Base-by-base conservation (phyloP, 2,113 vertebrate species). In the Etheostoma spectabile region DNA sequence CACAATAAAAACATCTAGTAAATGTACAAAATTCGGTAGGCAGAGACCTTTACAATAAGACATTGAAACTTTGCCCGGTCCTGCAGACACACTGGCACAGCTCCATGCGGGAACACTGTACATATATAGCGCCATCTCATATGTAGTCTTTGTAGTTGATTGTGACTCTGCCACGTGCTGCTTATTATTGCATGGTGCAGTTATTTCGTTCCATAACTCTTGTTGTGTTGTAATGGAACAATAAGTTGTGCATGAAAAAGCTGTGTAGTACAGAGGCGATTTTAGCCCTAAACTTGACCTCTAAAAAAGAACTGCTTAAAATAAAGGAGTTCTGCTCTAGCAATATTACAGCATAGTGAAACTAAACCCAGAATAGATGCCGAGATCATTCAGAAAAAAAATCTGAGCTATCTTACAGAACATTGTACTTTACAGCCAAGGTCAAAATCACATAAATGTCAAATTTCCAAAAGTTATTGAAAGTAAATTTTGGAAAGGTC, bases 171-270 rank as follows among this genome's bases (percentile, higher is more conserved):
- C 10, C 16, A 61, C n/a, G 14, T 68, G 96, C 95, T 79, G 72
- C 55, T 71, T 77, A 15, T 59, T 45, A 42, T 10, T 3, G 51
- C 61, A 35, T 42, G 46, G 16, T 49, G 93, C 95, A 95, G 90
- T 95, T 93, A 95, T 33, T 61, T 27, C 1, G 18, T 52, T 42
- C 51, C 24, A 16, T 35, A 22, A 15, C 10, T 61, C 14, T 15
- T 64, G 51, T 18, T 76, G 46, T 64, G 62, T 74, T n/a, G 14
- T 61, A 15, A 19, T 45, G 53, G 10, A 68, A 83, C 64, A 77
- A 84, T 80, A 82, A 55, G 24, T 14, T 74, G 74, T 67, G 77
- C 83, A 83, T 86, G 74, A 74, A 69, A 84, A 33, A 27, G 35
- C 8, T 42, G 38, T 42, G 38, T 10, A 38, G 38, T 42, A 38